Evolutionary conservation across 2,797 vertebrate genomes (phyloP).

Genomic region (Notolabrus celidotus): DNA sequence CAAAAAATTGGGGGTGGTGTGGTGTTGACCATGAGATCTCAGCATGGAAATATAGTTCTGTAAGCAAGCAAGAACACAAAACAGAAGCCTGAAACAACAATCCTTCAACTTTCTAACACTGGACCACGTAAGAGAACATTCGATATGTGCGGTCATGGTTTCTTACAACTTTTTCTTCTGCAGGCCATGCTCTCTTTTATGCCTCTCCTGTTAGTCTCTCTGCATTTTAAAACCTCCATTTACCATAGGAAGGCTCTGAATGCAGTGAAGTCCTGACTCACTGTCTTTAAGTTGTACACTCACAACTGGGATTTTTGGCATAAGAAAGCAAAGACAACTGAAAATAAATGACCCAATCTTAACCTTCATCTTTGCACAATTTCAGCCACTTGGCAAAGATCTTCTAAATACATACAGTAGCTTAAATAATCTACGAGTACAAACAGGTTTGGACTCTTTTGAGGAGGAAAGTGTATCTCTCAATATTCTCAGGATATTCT

Average conservation of each 20-base stretch:
- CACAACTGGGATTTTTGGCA: background rate
- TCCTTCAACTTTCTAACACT: background rate
- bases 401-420: background rate
- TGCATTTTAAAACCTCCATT: slow-evolving; percentile 9
- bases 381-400: background rate
- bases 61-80: slow-evolving; percentile 20
- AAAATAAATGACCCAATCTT: background rate
- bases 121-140: background rate
- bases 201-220: background rate
- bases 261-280: background rate
- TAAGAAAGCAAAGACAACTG: background rate
- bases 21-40: slow-evolving; percentile 39
- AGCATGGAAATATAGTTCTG: slow-evolving; percentile 19
- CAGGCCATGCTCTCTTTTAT: slow-evolving; percentile 4
- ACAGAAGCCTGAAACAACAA: slow-evolving; percentile 9
- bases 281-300: background rate
- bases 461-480: too few relatives aligned
- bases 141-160: background rate
- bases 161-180: background rate
- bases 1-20: slow-evolving; percentile 13
- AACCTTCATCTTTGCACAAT: background rate
- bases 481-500: background rate
- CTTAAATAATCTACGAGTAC: background rate
- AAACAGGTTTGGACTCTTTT: background rate
- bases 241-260: background rate